These are phyloP conservation scores for Corythoichthys intestinalis DNA, from an alignment of 2,113 vertebrate species.

Conservation along the genomic window DNA sequence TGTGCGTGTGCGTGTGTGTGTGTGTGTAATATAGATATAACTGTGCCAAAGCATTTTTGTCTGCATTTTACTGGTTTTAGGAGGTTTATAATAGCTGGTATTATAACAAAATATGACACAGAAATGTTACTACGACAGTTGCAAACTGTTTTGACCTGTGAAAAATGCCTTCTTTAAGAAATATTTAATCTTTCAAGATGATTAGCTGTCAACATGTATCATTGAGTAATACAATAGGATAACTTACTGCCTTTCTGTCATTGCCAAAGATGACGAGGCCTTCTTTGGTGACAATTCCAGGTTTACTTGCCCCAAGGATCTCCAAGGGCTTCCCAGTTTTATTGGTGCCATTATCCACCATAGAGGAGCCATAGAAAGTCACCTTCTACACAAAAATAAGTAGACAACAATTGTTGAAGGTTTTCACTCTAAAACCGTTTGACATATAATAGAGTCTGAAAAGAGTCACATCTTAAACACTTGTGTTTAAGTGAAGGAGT, in stretches of 20 bases:
- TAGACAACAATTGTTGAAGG: not conserved
- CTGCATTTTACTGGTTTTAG: too few relatives aligned
- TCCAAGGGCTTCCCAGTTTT: conserved; percentile 70
- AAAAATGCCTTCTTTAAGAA: too few relatives aligned
- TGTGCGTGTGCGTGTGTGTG: too few relatives aligned
- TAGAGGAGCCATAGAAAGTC: conserved; percentile 79
- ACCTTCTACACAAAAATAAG: conserved; percentile 67
- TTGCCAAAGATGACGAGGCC: conserved; percentile 82
- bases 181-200: not conserved
- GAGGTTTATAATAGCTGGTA: too few relatives aligned
- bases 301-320: conserved; percentile 72
- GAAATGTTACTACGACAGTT: too few relatives aligned
- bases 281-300: conserved; percentile 71
- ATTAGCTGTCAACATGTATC: not conserved
- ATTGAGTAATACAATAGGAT: not conserved
- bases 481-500: too few relatives aligned
- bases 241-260: conserved; percentile 72
- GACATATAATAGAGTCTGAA: too few relatives aligned
- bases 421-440: not conserved
- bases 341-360: conserved; percentile 54
- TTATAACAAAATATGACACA: too few relatives aligned
- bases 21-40: too few relatives aligned
- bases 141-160: too few relatives aligned
- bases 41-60: too few relatives aligned
- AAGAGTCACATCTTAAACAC: too few relatives aligned